Percentiles rank a stretch among this genome's conserved stretches.
phyloP scores from a whole-genome alignment of 2,113 vertebrate species.

The Actinemys pallida region DNA sequence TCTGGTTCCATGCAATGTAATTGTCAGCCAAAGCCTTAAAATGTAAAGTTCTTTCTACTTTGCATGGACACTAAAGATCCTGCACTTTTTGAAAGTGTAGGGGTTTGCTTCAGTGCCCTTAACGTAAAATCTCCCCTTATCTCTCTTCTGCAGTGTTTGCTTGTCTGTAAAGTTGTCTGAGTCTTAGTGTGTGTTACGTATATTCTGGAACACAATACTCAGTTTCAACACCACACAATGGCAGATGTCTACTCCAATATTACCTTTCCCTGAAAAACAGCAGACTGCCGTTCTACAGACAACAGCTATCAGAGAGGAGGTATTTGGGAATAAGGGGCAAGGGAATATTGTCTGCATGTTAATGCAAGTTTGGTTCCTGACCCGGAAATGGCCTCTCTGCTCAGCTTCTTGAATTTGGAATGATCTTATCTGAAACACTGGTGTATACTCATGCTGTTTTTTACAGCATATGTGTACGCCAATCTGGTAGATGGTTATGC shows the following conservation, averaged over 20 bases:
- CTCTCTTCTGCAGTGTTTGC: not conserved
- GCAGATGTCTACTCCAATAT: not conserved
- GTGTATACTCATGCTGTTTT: constrained; percentile 43
- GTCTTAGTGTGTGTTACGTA: not conserved
- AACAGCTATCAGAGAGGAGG: not conserved
- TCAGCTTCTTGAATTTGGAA: constrained; percentile 18
- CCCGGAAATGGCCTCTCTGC: not conserved
- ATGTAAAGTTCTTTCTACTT: not conserved
- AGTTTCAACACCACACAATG: not conserved
- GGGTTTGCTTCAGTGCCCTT: constrained; percentile 8
- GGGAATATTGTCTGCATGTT: not conserved
- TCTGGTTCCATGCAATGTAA: not conserved
- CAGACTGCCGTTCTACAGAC: not conserved
- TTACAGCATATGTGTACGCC: constrained; percentile 32
- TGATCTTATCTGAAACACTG: constrained; percentile 28
- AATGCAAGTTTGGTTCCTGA: constrained; percentile 24
- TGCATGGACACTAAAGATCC: not conserved
- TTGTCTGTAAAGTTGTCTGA: constrained; percentile 5
- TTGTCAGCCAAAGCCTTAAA: not conserved
- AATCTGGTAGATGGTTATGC: constrained; percentile 48
- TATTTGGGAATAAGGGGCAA: not conserved
- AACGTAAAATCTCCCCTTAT: not conserved
- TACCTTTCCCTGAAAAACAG: constrained; percentile 18
- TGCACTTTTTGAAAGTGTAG: not conserved
- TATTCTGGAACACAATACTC: not conserved